Conservation (phyloP, 2,113 vertebrate species). For the Neomonachus schauinslandi region DNA sequence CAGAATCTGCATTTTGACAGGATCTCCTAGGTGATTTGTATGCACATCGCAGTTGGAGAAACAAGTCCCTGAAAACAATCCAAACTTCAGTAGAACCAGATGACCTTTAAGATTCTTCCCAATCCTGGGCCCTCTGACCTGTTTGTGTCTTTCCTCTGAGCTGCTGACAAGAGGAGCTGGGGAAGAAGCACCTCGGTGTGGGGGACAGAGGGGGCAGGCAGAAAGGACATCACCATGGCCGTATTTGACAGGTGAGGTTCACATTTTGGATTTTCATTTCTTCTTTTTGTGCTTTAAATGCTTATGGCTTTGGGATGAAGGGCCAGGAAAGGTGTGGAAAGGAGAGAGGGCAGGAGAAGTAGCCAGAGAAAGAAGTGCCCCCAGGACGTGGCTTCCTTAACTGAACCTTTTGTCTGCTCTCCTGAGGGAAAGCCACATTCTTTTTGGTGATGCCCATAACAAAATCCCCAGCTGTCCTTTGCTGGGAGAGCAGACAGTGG, state of each 20-base stretch:
- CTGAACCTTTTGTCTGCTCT: neutral
- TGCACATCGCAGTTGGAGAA: neutral
- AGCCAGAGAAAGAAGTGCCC: neutral
- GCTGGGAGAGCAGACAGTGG: neutral
- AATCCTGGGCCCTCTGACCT: neutral
- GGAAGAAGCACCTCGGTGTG: too few relatives aligned
- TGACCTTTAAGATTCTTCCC: neutral
- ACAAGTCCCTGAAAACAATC: neutral
- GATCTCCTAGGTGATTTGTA: neutral
- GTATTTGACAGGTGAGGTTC: neutral
- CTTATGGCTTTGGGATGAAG: neutral
- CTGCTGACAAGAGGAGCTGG: neutral
- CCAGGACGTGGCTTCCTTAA: neutral
- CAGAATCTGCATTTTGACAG: neutral
- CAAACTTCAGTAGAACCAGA: neutral
- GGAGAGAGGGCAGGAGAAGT: neutral
- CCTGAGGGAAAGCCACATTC: neutral
- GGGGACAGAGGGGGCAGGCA: too few relatives aligned
- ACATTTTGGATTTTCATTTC: neutral
- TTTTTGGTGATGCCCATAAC: neutral
- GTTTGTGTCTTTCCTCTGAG: neutral
- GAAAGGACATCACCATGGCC: neutral
- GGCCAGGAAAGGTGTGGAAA: too few relatives aligned
- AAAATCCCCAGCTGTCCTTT: neutral
- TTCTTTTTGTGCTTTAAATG: neutral